Evolutionary conservation across 2,888 invertebrate species (phyloP).

Genomic region (Mechanitis mazaeus): DNA sequence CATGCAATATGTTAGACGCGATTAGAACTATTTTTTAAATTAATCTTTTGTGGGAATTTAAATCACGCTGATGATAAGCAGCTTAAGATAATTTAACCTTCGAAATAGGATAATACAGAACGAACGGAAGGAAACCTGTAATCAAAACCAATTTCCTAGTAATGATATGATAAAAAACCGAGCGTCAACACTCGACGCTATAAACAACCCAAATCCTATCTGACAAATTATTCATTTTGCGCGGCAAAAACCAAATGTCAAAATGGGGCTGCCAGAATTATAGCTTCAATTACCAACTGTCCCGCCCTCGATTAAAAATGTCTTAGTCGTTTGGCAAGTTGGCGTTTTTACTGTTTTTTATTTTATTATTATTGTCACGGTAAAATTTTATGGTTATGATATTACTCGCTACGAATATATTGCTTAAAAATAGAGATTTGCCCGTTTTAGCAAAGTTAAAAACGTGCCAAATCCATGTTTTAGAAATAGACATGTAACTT

Average conservation of each 20-base stretch:
- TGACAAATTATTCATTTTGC: conserved; percentile 58
- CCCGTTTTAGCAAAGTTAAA: no score
- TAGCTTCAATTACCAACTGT: conserved; percentile 67
- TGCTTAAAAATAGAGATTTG: no score
- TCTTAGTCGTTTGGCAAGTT: conserved; percentile 60
- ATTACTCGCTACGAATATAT: conserved; percentile 6
- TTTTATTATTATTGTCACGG: conserved; percentile 37
- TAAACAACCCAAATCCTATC: conserved; percentile 46
- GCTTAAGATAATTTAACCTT: no score
- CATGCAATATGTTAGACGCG: no score
- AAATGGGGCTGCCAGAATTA: conserved; percentile 72
- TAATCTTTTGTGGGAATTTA: no score
- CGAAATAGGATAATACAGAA: no score
- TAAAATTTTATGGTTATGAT: conserved; percentile 42
- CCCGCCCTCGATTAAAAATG: conserved; percentile 67
- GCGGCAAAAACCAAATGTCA: conserved; percentile 69
- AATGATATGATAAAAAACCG: conserved; percentile 26
- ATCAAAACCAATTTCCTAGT: conserved; percentile 11
- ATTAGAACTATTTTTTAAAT: no score
- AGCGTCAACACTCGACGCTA: conserved; percentile 44
- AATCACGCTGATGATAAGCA: no score
- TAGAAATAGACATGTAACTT: no score
- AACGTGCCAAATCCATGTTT: no score
- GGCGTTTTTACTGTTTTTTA: conserved; percentile 43
- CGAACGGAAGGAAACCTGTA: no score